Evolutionary conservation across 2,113 vertebrate genomes (phyloP), one percentile per base, ranked within the genome.

Genomic region (Cettia cetti): DNA sequence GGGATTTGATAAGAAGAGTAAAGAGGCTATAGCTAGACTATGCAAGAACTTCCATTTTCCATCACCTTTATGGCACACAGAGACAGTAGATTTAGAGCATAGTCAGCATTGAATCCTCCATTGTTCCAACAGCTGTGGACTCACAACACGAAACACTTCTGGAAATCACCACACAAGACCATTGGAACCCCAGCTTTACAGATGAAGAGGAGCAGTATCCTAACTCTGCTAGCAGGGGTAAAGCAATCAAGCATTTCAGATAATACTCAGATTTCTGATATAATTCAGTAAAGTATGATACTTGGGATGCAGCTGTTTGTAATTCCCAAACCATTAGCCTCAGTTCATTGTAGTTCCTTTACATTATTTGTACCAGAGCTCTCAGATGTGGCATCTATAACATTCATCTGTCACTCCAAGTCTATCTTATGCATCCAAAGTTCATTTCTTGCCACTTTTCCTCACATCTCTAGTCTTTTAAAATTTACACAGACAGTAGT

Each of bases 161-260:
- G 83, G 91, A 82, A 82, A 52, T 70, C 56, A 82, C 91, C 77
- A 91, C 76, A 44, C 52, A 45, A n/a, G 56, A 54, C 24, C 83
- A 7, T 6, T 68, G 83, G 92, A 82, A n/a, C 31, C 52, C 69
- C 4, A 13, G 15, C 28, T 90, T 89, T 52, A 57, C 72, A 49
- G 95, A 95, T 16, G 86, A 96, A 94, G 91, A 96, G 83, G 83
- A 96, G 35, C 47, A 66, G 28, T 54, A 81, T 81, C 64, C 56
- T 82, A 92, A 56, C 82, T 86, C 89, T 82, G 9, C 76, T 44
- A 45, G 64, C 60, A 95, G n/a, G 80, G 92, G 92, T 94, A 95
- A 95, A 94, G 24, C 60, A 85, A 61, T 76, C 68, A 52, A 87
- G 11, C n/a, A 52, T 89, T 90, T 85, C 45, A 54, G 44, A 65